Evolutionary conservation across 1,140 invertebrate genomes (phyloP), one percentile per base, ranked within the genome.

Genomic region (Penaeus japonicus): DNA sequence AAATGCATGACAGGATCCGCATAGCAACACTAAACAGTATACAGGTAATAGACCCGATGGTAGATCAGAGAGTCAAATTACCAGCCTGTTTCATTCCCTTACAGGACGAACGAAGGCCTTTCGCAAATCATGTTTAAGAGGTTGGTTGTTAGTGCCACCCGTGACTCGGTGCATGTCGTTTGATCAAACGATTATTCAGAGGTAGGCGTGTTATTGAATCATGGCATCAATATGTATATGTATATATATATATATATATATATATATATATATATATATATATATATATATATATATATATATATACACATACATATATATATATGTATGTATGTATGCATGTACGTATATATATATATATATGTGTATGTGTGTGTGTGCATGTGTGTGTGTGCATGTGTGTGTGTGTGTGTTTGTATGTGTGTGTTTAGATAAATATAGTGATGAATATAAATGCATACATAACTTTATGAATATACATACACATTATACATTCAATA

Each of bases 221-320:
- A n/a, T n/a, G n/a, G n/a, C n/a, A n/a, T n/a, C n/a, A n/a, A 84
- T 73, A 84, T 84, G 70, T 73, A 84, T 84, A 84, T 73, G 70
- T 84, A 73, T 39, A 84, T 84, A 84, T 70, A 84, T 84, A 84
- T 73, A 84, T 84, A 84, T 73, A 39, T 84, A 84, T 73, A 73
- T 73, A 84, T 73, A 73, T 84, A 84, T 73, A 84, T 84, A 84
- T 73, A 73, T 84, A 84, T 73, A 84, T 84, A 84, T 73, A 73
- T 84, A 84, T 84, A 73, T 73, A 84, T 84, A 84, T 84, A 84
- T 84, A 84, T 84, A 84, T 84, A 84, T 73, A 84, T 84, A 84
- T 84, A 84, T 84, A 84, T 84, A 73, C 70, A 84, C 39, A 84
- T 84, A 84, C 39, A 84, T 84, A 84, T 84, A 84, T 84, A 84